Base-by-base conservation (phyloP, 37 sponge, comb jelly and placozoan species). In the Crambe crambe region DNA sequence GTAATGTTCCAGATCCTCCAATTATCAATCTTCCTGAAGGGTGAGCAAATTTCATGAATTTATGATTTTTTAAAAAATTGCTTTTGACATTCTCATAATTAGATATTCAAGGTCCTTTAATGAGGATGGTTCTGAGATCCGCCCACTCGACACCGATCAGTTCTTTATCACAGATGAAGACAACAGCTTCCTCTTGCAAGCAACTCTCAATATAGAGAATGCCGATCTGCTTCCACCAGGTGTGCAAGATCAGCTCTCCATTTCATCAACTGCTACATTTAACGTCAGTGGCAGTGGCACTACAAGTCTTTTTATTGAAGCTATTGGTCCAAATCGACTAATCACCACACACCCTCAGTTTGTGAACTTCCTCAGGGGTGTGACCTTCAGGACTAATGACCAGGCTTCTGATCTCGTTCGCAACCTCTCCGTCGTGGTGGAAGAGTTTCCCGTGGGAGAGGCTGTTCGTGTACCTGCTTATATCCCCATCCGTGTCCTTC, bases 91-190 rank as follows among this genome's bases (percentile, higher is more conserved):
- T n/a, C n/a, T n/a, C n/a, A n/a, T n/a, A n/a, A n/a, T n/a, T n/a
- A 83, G 76, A 22, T 69, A 80, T 42, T 27, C 64, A 63, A 81
- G 40, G 0, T 15, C 41, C 5, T 86, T 70, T 56, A 27, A 65
- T 9, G 81, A 86, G 76, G 87, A 86, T 60, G 60, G 64, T 20
- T 26, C 25, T 41, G 58, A 37, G 5, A 26, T 80, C 2, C 22
- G 3, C 37, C 68, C 76, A 68, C 57, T 73, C 37, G 65, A 89
- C 39, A 72, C 69, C 4, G 1, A 69, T 10, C 20, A 68, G 23
- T 78, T 89, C 32, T 36, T 6, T 21, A 79, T 89, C 29, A 41
- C 80, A 4, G 89, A 89, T 58, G 80, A 89, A n/a, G 84, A 79
- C 42, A 89, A 83, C 51, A 35, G 32, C 3, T 58, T 56, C 69